Evolutionary conservation across 2,888 invertebrate species (phyloP), one percentile per base, ranked within the genome.

Genomic region (Lydus trimaculatus): DNA sequence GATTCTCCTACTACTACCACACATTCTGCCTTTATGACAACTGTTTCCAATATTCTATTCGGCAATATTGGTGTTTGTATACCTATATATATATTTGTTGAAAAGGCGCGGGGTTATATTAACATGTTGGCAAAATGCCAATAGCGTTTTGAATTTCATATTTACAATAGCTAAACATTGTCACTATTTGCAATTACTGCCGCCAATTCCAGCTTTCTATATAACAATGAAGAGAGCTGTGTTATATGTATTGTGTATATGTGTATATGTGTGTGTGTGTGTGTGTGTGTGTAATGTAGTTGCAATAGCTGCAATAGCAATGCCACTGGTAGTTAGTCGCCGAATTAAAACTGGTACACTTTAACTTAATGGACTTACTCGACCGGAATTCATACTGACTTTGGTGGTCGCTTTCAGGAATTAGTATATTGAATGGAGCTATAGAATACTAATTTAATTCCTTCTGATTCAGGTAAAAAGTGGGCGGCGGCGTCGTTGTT

Each of bases 101-200:
- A 64, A 25, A 62, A 64, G 70, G 52, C 69, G 67, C 71, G 76
- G 78, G 80, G 80, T 79, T 76, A 81, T 81, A 80, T 81, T 81
- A 81, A 77, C 78, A 78, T 78, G 78, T 78, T 81, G 82, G 80
- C 81, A 75, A 75, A 73, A 74, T 69, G 82, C 83, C 82, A 78
- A 73, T 68, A 78, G 82, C 83, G 83, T 81, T 82, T 82, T 81
- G 80, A 80, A 82, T 82, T 82, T 82, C 83, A 84, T 83, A 84
- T 84, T 83, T 83, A 79, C 82, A 56, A 56, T 71, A 76, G 81
- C 80, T 80, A 79, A 82, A 83, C 82, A 17, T 43, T 43, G 11
- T 43, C 43, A 43, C 2, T 43, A 17, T 43, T 43, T 17, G 70
- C 76, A 75, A 73, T 23, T 77, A 76, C n/a, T n/a, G n/a, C n/a